Evolutionary conservation across 2,888 invertebrate species (phyloP).

Genomic region (Lysandra bellargus): DNA sequence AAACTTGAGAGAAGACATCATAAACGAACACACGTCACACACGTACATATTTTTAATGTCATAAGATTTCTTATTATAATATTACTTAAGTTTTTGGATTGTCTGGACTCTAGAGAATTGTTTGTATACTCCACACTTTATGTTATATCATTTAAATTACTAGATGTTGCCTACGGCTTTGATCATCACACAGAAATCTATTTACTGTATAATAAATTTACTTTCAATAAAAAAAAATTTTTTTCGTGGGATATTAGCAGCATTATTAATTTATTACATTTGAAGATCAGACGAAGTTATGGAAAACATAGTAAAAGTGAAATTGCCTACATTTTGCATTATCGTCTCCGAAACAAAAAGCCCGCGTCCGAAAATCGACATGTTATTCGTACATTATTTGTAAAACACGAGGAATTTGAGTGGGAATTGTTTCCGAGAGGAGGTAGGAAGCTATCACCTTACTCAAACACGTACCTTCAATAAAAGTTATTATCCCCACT

Average conservation of each 20-base stretch:
- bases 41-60: no score
- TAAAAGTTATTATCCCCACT: slow-evolving; percentile 31
- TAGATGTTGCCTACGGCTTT: no score
- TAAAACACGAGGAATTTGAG: slow-evolving; percentile 19
- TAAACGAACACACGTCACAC: background rate
- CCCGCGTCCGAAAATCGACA: background rate
- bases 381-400: slow-evolving; percentile 13
- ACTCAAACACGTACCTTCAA: slow-evolving; percentile 24
- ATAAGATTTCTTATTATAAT: no score
- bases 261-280: background rate
- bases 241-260: background rate
- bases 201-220: no score
- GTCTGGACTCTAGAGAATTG: no score
- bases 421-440: background rate
- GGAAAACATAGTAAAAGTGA: background rate
- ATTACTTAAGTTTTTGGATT: no score
- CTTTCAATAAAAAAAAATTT: background rate
- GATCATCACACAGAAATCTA: no score
- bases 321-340: slow-evolving; percentile 4
- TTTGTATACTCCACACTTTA: no score
- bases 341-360: background rate
- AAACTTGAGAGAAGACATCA: background rate
- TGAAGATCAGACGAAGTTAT: background rate
- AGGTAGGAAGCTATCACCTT: slow-evolving; percentile 22
- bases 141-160: background rate